phyloP scores from a whole-genome alignment of 2,888 invertebrate species.

The Pyralis farinalis region DNA sequence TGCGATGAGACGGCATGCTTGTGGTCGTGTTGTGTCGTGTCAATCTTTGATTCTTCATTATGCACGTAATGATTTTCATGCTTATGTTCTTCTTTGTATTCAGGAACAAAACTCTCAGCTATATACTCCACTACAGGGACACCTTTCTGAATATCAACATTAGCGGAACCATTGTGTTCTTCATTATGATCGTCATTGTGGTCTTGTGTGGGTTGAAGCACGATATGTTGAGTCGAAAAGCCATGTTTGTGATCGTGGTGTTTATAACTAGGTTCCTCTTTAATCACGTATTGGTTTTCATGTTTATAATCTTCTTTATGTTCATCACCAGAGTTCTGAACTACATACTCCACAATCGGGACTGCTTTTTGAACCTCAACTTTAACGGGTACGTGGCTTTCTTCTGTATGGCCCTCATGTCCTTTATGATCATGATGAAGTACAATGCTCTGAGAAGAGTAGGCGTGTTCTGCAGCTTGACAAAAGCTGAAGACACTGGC shows the following conservation, averaged over 20 bases:
- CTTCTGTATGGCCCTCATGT: background rate
- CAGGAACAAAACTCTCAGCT: too few species aligned
- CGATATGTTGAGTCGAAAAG: constrained; percentile 35
- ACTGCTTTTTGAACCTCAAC: constrained; percentile 1
- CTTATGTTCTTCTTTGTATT: too few species aligned
- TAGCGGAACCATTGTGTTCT: too few species aligned
- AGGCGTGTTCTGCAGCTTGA: constrained; percentile 33
- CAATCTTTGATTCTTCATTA: too few species aligned
- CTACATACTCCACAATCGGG: background rate
- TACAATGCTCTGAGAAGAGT: constrained; percentile 40
- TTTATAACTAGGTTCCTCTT: background rate
- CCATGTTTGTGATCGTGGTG: constrained; percentile 13
- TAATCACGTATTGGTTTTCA: too few species aligned
- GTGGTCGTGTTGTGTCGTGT: too few species aligned
- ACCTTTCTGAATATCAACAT: too few species aligned
- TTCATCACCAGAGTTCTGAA: background rate
- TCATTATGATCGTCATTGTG: constrained; percentile 16
- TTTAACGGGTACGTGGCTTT: constrained; percentile 8
- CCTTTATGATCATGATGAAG: constrained; percentile 21
- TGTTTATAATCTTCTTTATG: background rate
- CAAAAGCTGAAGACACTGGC: constrained; percentile 16
- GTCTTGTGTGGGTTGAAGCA: constrained; percentile 22
- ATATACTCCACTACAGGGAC: too few species aligned
- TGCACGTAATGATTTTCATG: too few species aligned
- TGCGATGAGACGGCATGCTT: too few species aligned